These are phyloP conservation scores for Cecropterus lyciades DNA, from an alignment of 1,140 invertebrate species.

Conservation along the genomic window DNA sequence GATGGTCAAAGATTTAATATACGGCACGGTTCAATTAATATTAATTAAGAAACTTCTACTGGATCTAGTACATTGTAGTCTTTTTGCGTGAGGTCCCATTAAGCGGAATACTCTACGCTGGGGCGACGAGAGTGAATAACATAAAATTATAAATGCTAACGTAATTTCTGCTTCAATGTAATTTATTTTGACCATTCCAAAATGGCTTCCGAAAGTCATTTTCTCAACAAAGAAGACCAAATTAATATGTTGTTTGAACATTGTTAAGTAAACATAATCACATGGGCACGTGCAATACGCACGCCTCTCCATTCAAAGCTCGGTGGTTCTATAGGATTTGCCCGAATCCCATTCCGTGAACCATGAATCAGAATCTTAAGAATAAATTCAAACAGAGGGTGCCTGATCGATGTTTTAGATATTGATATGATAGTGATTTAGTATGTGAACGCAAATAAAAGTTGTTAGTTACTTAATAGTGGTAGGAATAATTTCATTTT, in stretches of 20 bases:
- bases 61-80: too few species aligned
- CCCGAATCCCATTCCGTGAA: slow-evolving; percentile 67
- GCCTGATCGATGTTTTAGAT: slow-evolving; percentile 79
- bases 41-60: too few species aligned
- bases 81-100: too few species aligned
- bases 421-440: slow-evolving; percentile 83
- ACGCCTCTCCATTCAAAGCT: slow-evolving; percentile 62
- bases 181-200: slow-evolving; percentile 31
- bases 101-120: too few species aligned
- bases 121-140: too few species aligned
- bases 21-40: too few species aligned
- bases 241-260: slow-evolving; percentile 84
- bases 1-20: too few species aligned
- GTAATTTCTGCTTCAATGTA: neutral
- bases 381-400: slow-evolving; percentile 78
- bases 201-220: slow-evolving; percentile 71
- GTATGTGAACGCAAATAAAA: slow-evolving; percentile 75
- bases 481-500: too few species aligned
- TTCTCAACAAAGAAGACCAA: slow-evolving; percentile 72
- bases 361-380: slow-evolving; percentile 76
- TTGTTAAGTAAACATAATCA: slow-evolving; percentile 81
- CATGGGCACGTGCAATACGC: slow-evolving; percentile 65
- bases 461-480: too few species aligned
- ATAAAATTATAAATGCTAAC: too few species aligned
- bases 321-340: slow-evolving; percentile 72